Conservation (phyloP, 1,140 invertebrate genomes). For the Potamilus streckersoni region DNA sequence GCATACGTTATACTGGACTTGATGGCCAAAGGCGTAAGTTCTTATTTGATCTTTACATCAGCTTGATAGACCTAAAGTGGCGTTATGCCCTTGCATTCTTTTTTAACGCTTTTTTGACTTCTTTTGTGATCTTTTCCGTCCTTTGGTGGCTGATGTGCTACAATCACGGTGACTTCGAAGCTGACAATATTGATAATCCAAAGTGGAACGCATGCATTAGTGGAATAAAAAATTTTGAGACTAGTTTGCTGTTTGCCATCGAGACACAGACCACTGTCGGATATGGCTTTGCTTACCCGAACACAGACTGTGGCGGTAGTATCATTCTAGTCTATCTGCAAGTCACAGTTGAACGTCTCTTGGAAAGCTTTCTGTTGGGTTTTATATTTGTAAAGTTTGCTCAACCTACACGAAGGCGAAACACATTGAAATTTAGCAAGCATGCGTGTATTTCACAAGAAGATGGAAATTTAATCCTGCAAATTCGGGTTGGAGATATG, state of each 20-base stretch:
- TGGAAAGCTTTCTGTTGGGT: conserved; percentile 61
- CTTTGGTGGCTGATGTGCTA: conserved; percentile 96
- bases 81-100: conserved; percentile 96
- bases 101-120: conserved; percentile 89
- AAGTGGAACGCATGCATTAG: conserved; percentile 58
- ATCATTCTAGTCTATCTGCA: conserved; percentile 57
- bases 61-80: conserved; percentile 78
- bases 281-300: conserved; percentile 79
- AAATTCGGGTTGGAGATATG: conserved; percentile 74
- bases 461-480: conserved; percentile 82
- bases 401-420: conserved; percentile 60
- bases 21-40: conserved; percentile 45
- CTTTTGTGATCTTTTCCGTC: conserved; percentile 91
- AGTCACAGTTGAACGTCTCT: conserved; percentile 58
- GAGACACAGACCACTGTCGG: conserved; percentile 72
- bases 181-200: conserved; percentile 74
- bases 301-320: conserved; percentile 51
- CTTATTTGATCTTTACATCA: conserved; percentile 58
- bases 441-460: conserved; percentile 72
- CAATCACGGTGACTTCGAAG: conserved; percentile 86
- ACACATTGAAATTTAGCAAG: conserved; percentile 64
- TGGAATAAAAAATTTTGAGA: conserved; percentile 57
- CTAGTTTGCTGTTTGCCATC: conserved; percentile 69
- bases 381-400: conserved; percentile 65
- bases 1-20: conserved; percentile 42